phyloP scores from a whole-genome alignment of 2,888 invertebrate genomes.

The Blastobasis adustella region DNA sequence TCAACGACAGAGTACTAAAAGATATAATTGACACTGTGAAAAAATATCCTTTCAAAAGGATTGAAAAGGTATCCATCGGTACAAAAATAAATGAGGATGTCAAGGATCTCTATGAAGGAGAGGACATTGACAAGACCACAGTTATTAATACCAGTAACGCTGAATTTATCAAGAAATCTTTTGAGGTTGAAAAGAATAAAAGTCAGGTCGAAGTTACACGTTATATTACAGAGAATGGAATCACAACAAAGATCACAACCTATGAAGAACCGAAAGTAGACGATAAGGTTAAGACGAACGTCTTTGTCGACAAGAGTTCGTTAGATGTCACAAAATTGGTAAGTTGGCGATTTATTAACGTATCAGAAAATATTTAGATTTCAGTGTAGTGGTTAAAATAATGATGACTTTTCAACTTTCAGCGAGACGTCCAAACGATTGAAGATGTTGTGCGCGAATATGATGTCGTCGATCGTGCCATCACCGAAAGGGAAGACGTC shows the following conservation, averaged over 20 bases:
- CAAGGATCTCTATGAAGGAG: constrained; percentile 68
- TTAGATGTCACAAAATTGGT: constrained; percentile 72
- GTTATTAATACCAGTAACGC: constrained; percentile 48
- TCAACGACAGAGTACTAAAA: constrained; percentile 59
- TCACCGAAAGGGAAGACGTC: constrained; percentile 63
- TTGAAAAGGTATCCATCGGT: constrained; percentile 70
- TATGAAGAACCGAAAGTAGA: constrained; percentile 70
- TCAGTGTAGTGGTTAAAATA: neutral
- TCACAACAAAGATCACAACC: constrained; percentile 63
- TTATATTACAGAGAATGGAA: constrained; percentile 65
- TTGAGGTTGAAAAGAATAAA: constrained; percentile 61
- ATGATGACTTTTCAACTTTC: neutral
- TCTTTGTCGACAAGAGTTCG: constrained; percentile 68
- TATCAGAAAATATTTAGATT: neutral
- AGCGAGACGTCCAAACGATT: constrained; percentile 61
- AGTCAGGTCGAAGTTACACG: constrained; percentile 70
- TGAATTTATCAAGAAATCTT: constrained; percentile 58
- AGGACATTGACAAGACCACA: constrained; percentile 58
- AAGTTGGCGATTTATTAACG: constrained; percentile 25
- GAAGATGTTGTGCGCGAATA: constrained; percentile 63
- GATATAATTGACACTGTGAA: constrained; percentile 68
- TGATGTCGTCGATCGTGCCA: constrained; percentile 68
- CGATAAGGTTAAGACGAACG: constrained; percentile 66
- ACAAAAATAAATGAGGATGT: constrained; percentile 76
- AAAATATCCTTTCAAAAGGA: constrained; percentile 67